phyloP scores from a whole-genome alignment of 2,113 vertebrate genomes.

The Ginglymostoma cirratum region DNA sequence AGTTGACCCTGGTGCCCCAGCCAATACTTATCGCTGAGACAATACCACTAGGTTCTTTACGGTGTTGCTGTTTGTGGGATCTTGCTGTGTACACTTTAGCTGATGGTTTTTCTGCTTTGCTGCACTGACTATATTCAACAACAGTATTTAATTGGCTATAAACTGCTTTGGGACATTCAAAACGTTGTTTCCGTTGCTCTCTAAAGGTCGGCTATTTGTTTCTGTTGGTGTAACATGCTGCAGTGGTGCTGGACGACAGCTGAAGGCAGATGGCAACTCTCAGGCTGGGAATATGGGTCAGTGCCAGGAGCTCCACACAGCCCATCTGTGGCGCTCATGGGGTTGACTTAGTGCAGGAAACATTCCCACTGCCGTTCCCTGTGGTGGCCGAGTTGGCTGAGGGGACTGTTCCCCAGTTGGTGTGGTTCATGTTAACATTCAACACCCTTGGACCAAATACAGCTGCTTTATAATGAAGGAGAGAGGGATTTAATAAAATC shows the following conservation, averaged over 20 bases:
- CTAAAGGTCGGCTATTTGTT: not conserved
- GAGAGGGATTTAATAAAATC: not conserved
- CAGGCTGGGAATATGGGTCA: not conserved
- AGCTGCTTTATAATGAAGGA: not conserved
- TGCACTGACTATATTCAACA: not conserved
- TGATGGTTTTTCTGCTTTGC: not conserved
- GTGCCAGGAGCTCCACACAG: not conserved
- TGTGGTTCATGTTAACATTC: not conserved
- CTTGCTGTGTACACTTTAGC: not conserved
- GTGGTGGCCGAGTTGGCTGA: not conserved
- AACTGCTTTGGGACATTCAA: not conserved
- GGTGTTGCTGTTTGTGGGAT: not conserved
- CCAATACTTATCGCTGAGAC: not conserved
- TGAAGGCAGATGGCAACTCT: not conserved
- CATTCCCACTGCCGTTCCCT: not conserved
- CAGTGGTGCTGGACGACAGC: not conserved
- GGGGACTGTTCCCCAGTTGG: not conserved
- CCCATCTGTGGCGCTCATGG: not conserved
- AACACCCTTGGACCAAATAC: not conserved
- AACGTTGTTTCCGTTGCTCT: not conserved
- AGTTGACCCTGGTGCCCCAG: not conserved
- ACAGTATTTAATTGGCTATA: not conserved
- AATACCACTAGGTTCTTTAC: not conserved
- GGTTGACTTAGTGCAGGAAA: not conserved
- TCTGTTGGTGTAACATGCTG: not conserved